phyloP scores from a whole-genome alignment of 2,113 vertebrate genomes.

The Leptodactylus fuscus region DNA sequence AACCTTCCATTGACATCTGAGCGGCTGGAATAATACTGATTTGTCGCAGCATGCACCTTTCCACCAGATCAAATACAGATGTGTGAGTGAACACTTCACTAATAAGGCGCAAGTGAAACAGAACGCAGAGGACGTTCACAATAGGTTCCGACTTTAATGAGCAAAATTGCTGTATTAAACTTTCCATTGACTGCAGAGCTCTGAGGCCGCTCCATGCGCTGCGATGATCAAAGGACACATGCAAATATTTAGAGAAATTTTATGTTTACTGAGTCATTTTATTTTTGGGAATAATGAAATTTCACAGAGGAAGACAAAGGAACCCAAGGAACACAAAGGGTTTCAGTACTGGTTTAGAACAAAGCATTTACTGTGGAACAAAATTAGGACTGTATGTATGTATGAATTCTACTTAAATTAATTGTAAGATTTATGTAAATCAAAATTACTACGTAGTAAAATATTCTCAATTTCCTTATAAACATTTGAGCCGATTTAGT shows the following conservation, averaged over 20 bases:
- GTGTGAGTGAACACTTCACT: neutral
- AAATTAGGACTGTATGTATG: too few relatives aligned
- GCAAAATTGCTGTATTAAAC: neutral
- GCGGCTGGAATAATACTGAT: neutral
- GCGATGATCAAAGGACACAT: neutral
- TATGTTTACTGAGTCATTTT: neutral
- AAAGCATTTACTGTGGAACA: too few relatives aligned
- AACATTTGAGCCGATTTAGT: too few relatives aligned
- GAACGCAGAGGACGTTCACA: neutral
- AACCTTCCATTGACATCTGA: neutral
- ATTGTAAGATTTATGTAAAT: too few relatives aligned
- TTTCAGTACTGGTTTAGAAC: too few relatives aligned
- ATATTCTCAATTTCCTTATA: too few relatives aligned
- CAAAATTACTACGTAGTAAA: too few relatives aligned
- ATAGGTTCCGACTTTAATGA: constrained; percentile 17
- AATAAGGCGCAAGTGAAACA: neutral
- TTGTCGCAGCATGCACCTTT: neutral
- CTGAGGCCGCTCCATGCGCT: neutral
- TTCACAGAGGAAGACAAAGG: too few relatives aligned
- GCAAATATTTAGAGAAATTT: neutral
- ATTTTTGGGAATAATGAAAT: neutral
- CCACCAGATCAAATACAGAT: neutral
- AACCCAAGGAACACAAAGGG: too few relatives aligned
- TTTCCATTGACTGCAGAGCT: neutral
- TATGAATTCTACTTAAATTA: too few relatives aligned